These are phyloP conservation scores for Pholis gunnellus DNA, from an alignment of 2,113 vertebrate genomes.

Conservation along the genomic window DNA sequence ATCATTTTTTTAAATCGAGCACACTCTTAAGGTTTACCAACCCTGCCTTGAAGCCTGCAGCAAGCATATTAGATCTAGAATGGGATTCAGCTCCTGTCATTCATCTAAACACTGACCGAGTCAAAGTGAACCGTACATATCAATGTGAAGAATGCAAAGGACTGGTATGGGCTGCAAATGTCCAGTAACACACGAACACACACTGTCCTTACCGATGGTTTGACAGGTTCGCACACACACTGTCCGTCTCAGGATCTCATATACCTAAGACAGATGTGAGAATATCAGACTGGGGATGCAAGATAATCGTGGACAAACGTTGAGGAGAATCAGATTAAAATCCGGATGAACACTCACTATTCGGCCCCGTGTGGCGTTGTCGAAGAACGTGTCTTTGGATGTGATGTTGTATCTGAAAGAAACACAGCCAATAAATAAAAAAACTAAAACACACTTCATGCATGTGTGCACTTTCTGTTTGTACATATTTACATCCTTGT, in stretches of 20 bases:
- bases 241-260: conserved; percentile 95
- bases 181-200: neutral
- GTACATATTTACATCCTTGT: neutral
- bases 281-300: conserved; percentile 6
- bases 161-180: neutral
- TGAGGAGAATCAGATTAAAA: neutral
- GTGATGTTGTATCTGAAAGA: conserved; percentile 91
- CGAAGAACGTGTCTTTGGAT: conserved; percentile 96
- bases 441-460: neutral
- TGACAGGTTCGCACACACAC: conserved; percentile 90
- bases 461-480: neutral
- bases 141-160: neutral
- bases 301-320: neutral
- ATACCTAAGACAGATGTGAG: conserved; percentile 84
- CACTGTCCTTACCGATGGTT: conserved; percentile 90
- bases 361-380: conserved; percentile 93
- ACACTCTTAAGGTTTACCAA: neutral
- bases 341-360: conserved; percentile 88
- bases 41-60: neutral
- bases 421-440: conserved; percentile 3
- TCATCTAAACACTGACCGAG: conserved; percentile 7
- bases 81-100: neutral
- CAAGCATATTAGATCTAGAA: neutral
- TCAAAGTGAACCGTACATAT: neutral
- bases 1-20: too few species aligned